These are phyloP conservation scores for Atherix ibis DNA, from an alignment of 2,888 invertebrate species.

Conservation along the genomic window DNA sequence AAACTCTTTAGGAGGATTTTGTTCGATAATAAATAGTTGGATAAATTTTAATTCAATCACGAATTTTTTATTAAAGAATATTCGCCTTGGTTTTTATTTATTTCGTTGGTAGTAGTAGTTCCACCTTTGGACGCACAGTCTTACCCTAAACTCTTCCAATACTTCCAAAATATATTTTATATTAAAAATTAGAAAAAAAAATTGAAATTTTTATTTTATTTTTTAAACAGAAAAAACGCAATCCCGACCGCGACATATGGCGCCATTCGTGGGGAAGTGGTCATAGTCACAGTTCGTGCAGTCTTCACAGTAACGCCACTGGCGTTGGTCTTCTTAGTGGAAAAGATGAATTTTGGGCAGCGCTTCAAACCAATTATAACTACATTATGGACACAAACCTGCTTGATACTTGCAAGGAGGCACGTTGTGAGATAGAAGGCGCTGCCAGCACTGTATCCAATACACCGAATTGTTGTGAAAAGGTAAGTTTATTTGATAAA, in stretches of 20 bases:
- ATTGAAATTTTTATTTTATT: slow-evolving; percentile 3
- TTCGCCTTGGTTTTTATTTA: too few species aligned
- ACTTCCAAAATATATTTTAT: too few species aligned
- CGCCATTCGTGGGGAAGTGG: slow-evolving; percentile 65
- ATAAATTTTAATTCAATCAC: too few species aligned
- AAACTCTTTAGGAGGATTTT: too few species aligned
- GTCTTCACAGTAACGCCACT: slow-evolving; percentile 30
- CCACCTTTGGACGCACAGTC: too few species aligned
- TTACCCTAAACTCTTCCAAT: background rate
- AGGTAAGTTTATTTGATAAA: too few species aligned
- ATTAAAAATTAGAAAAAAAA: background rate
- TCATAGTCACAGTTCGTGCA: slow-evolving; percentile 47
- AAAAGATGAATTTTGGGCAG: slow-evolving; percentile 84
- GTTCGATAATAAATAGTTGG: too few species aligned
- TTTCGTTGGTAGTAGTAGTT: too few species aligned
- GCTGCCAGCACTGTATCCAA: slow-evolving; percentile 18
- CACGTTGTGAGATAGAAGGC: slow-evolving; percentile 28
- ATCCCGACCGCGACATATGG: slow-evolving; percentile 51
- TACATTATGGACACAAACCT: slow-evolving; percentile 92
- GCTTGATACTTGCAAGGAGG: slow-evolving; percentile 70
- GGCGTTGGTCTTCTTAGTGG: slow-evolving; percentile 26
- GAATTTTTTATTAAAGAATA: too few species aligned
- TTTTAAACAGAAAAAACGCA: slow-evolving; percentile 24
- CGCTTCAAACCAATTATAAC: slow-evolving; percentile 79
- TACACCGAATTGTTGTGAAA: slow-evolving; percentile 19